phyloP scores from a whole-genome alignment of 2,888 invertebrate genomes.

The Clusia tigrina region DNA sequence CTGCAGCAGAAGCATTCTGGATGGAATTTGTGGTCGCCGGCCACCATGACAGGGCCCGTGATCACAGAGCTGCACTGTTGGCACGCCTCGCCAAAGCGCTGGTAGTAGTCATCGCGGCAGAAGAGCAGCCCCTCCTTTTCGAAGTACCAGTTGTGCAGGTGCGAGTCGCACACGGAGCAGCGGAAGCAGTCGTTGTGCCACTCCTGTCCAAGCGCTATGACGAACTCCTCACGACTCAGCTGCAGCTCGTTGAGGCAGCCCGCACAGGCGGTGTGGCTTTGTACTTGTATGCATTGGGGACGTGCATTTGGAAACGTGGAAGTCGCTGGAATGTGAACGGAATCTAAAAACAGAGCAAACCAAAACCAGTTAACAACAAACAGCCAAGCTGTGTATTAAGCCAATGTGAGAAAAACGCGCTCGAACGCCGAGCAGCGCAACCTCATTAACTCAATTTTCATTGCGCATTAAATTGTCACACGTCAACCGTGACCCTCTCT shows the following conservation, averaged over 20 bases:
- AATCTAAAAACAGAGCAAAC: neutral
- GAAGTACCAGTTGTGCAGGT: conserved; percentile 90
- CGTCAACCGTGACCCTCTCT: no score
- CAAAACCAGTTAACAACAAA: neutral
- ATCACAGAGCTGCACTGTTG: conserved; percentile 77
- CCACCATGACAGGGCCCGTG: conserved; percentile 91
- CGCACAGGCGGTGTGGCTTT: conserved; percentile 38
- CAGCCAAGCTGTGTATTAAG: neutral
- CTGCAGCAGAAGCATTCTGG: conserved; percentile 93
- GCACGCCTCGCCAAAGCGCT: conserved; percentile 86
- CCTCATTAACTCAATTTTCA: no score
- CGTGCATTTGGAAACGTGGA: conserved; percentile 3
- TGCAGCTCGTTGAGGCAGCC: conserved; percentile 51
- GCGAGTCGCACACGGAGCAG: conserved; percentile 88
- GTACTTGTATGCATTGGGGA: neutral
- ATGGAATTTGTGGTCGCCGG: conserved; percentile 94
- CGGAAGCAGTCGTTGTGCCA: conserved; percentile 94
- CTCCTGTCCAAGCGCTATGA: conserved; percentile 82
- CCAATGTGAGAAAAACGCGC: no score
- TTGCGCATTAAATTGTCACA: no score
- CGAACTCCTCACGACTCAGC: conserved; percentile 72
- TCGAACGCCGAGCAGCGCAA: no score
- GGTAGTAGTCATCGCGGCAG: conserved; percentile 89
- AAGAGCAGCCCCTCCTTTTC: conserved; percentile 89
- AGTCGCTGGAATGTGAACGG: conserved; percentile 23